Evolutionary conservation across 2,113 vertebrate species (phyloP).

Genomic region (human (Homo sapiens)): DNA sequence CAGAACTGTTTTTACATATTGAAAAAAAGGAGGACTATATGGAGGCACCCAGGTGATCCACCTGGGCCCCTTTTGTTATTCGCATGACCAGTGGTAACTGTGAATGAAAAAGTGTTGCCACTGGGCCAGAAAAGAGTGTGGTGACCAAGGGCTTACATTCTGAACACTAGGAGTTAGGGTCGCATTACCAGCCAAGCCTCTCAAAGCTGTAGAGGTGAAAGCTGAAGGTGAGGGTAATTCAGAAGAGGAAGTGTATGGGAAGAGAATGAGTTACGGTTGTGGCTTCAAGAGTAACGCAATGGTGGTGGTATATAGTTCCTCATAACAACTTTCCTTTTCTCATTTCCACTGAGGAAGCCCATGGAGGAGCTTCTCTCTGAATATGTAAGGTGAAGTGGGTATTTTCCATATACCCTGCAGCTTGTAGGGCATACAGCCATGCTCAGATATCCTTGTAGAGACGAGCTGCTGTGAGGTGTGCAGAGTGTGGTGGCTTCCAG

Average conservation of each 20-base stretch:
- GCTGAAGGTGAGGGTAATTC: not conserved
- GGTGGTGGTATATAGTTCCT: not conserved
- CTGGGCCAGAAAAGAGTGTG: accelerated
- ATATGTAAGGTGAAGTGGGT: too few species aligned
- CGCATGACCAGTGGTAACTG: not conserved
- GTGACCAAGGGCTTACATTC: not conserved
- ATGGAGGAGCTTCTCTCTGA: not conserved
- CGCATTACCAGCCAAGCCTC: not conserved
- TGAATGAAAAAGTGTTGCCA: not conserved
- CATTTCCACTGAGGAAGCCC: not conserved
- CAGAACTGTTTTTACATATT: not conserved
- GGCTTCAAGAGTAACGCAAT: too few species aligned
- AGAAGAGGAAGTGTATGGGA: not conserved
- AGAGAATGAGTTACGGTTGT: accelerated
- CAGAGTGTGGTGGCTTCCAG: not conserved
- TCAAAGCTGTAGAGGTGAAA: not conserved
- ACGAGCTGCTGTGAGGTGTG: accelerated
- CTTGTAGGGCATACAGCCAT: not conserved
- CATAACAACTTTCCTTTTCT: not conserved
- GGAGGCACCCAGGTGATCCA: not conserved
- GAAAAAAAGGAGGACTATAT: accelerated
- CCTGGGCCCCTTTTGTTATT: not conserved
- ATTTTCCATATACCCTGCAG: not conserved
- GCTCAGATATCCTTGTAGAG: too few species aligned
- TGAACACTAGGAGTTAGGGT: not conserved